phyloP scores from a whole-genome alignment of 1,140 invertebrate species.

The Drosophila miranda region DNA sequence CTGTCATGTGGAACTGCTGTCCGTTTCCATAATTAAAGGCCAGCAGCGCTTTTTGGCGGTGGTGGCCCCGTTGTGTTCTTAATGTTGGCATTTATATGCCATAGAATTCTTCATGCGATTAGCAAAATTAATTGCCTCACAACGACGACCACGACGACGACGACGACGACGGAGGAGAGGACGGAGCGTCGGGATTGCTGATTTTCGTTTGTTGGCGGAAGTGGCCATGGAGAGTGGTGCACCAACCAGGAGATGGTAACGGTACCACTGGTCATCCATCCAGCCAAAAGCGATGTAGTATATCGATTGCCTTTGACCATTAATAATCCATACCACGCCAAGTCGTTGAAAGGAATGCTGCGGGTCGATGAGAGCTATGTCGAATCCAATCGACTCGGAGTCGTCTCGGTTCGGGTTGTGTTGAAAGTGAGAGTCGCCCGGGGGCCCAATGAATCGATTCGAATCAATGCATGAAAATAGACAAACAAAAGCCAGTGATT shows the following conservation, averaged over 20 bases:
- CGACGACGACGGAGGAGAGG: not conserved
- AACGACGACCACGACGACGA: not conserved
- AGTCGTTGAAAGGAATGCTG: slow-evolving; percentile 58
- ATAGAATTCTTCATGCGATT: slow-evolving; percentile 41
- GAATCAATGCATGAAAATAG: slow-evolving; percentile 46
- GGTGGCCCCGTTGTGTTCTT: slow-evolving; percentile 26
- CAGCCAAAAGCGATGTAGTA: slow-evolving; percentile 8
- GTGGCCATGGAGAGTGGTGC: slow-evolving; percentile 22
- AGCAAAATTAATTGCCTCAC: slow-evolving; percentile 32
- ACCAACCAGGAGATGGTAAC: slow-evolving; percentile 14
- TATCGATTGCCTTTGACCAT: slow-evolving; percentile 39
- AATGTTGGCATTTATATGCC: slow-evolving; percentile 46
- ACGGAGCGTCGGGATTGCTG: slow-evolving; percentile 5
- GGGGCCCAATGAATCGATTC: slow-evolving; percentile 57
- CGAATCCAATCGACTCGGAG: not conserved
- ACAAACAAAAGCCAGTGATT: slow-evolving; percentile 55
- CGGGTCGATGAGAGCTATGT: slow-evolving; percentile 38
- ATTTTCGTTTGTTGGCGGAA: slow-evolving; percentile 36
- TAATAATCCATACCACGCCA: slow-evolving; percentile 20
- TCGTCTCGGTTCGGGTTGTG: not conserved
- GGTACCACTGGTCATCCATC: slow-evolving; percentile 15
- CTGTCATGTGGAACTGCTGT: slow-evolving; percentile 43
- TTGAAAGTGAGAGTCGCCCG: slow-evolving; percentile 59
- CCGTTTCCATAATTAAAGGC: slow-evolving; percentile 45
- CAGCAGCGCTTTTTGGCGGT: slow-evolving; percentile 29